Conservation (phyloP, 2,113 vertebrate genomes). For the Oceanodroma tethys region DNA sequence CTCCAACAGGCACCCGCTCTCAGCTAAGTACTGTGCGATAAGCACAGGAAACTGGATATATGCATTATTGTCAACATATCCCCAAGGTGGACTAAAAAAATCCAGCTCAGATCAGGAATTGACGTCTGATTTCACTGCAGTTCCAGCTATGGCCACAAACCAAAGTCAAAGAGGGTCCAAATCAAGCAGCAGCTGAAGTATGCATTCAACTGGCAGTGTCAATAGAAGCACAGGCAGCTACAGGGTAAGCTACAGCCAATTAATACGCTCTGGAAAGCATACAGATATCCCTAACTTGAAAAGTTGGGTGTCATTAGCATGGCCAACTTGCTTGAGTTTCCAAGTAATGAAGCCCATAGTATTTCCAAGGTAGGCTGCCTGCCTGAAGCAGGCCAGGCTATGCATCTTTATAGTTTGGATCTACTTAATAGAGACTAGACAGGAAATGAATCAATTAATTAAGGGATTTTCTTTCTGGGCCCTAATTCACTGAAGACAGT, state of each 20-base stretch:
- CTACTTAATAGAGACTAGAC: not conserved
- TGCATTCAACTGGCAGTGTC: accelerated
- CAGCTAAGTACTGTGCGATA: not conserved
- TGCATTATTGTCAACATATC: not conserved
- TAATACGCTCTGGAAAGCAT: not conserved
- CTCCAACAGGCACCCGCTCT: not conserved
- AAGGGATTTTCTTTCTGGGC: not conserved
- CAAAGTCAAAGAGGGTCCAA: not conserved
- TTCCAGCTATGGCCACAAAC: not conserved
- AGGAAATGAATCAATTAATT: not conserved
- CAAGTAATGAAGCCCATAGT: not conserved
- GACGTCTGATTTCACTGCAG: not conserved
- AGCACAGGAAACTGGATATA: not conserved
- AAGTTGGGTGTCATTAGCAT: accelerated
- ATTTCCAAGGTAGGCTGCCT: not conserved
- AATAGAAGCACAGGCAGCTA: not conserved
- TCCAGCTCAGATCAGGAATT: not conserved
- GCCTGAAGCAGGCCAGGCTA: not conserved
- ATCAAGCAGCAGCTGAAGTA: not conserved
- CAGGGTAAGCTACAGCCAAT: not conserved
- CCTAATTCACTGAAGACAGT: not conserved
- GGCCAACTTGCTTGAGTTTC: not conserved
- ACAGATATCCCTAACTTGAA: not conserved
- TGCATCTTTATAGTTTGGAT: no score
- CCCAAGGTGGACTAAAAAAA: not conserved